A percentile compares a stretch with the other conserved stretches of the same genome.
phyloP scores from a whole-genome alignment of 2,888 invertebrate genomes.

The Heteromurus nitidus region DNA sequence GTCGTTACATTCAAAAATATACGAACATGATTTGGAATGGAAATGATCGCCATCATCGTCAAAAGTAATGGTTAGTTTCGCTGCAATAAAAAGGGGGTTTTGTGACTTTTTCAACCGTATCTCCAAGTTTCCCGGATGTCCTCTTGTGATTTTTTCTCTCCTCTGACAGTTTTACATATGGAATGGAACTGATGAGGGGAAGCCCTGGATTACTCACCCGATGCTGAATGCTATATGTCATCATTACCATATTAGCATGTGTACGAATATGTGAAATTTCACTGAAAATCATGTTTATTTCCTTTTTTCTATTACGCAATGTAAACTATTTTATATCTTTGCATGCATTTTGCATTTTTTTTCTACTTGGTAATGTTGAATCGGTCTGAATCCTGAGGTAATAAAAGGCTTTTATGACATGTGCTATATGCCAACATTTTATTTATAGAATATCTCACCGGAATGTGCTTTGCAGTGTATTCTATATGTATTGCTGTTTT shows the following conservation, averaged over 20 bases:
- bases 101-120: slow-evolving; percentile 53
- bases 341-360: slow-evolving; percentile 1
- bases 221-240: neutral
- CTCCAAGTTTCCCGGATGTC: slow-evolving; percentile 65
- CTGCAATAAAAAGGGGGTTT: slow-evolving; percentile 39
- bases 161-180: too few relatives aligned
- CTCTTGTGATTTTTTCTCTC: slow-evolving; percentile 52
- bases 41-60: slow-evolving; percentile 16
- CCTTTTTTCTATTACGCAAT: too few relatives aligned
- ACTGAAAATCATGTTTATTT: too few relatives aligned
- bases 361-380: neutral
- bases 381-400: slow-evolving; percentile 33
- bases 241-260: neutral
- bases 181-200: neutral
- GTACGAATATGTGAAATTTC: neutral
- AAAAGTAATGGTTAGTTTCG: slow-evolving; percentile 38
- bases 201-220: neutral
- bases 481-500: slow-evolving; percentile 13
- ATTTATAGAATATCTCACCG: slow-evolving; percentile 15
- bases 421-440: slow-evolving; percentile 10
- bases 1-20: too few relatives aligned
- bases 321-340: too few relatives aligned
- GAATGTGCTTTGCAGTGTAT: neutral
- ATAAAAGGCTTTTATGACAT: slow-evolving; percentile 32
- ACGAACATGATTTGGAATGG: neutral